Conservation (phyloP, 2,797 vertebrate species). For the Arrhamphus sclerolepis region DNA sequence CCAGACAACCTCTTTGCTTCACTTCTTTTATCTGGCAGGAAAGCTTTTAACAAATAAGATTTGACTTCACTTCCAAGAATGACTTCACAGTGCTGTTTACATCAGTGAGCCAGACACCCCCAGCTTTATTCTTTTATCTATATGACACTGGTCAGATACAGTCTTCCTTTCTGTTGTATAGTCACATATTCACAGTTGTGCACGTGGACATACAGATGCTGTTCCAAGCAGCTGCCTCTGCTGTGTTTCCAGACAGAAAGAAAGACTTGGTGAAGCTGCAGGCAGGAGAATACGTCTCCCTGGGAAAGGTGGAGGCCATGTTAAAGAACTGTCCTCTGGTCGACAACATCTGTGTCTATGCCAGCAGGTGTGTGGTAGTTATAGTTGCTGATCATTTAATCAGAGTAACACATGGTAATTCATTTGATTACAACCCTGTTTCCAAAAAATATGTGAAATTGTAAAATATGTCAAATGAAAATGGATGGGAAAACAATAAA, state of each 20-base stretch:
- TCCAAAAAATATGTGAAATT: too few relatives aligned
- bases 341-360: slow-evolving; percentile 97
- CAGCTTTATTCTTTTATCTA: slow-evolving; percentile 14
- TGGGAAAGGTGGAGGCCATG: slow-evolving; percentile 94
- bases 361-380: slow-evolving; percentile 85
- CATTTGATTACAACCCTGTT: neutral
- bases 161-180: too few relatives aligned
- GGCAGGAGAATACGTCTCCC: slow-evolving; percentile 95
- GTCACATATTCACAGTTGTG: too few relatives aligned
- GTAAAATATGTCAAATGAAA: too few relatives aligned
- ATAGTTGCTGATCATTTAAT: too few relatives aligned
- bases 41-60: slow-evolving; percentile 36
- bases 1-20: slow-evolving; percentile 16
- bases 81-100: slow-evolving; percentile 27
- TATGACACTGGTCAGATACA: slow-evolving; percentile 17
- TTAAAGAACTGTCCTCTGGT: slow-evolving; percentile 92
- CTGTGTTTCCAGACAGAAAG: slow-evolving; percentile 87
- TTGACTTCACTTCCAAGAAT: slow-evolving; percentile 34
- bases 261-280: slow-evolving; percentile 98
- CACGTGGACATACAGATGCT: neutral
- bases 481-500: too few relatives aligned
- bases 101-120: slow-evolving; percentile 10
- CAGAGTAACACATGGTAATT: neutral
- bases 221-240: too few relatives aligned
- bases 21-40: slow-evolving; percentile 28